phyloP scores from a whole-genome alignment of 2,888 invertebrate genomes.

The Cryptus viduatorius region DNA sequence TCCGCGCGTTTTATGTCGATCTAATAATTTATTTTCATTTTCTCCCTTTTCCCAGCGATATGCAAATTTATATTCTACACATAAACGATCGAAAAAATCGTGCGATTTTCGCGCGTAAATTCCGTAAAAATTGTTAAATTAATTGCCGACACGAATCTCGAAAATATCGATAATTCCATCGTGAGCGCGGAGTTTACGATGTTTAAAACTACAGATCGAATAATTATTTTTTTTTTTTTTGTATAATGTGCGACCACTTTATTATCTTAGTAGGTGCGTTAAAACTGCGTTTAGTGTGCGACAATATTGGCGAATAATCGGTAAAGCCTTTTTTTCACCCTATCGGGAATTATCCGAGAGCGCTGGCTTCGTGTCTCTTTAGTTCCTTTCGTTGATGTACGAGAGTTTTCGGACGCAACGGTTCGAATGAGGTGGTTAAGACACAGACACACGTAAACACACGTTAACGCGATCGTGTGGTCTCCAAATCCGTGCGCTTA shows the following conservation, averaged over 20 bases:
- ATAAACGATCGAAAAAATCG: background rate
- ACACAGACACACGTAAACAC: too few relatives aligned
- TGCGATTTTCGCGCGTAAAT: background rate
- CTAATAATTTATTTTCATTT: background rate
- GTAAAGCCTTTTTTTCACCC: too few relatives aligned
- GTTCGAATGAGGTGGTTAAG: slow-evolving; percentile 13
- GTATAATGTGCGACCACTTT: background rate
- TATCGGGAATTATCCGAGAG: too few relatives aligned
- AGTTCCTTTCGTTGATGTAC: background rate
- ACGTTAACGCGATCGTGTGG: slow-evolving; percentile 46
- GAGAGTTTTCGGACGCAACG: background rate
- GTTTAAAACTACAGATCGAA: background rate
- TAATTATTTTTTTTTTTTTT: background rate
- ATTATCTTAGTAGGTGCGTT: too few relatives aligned
- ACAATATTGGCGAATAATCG: too few relatives aligned
- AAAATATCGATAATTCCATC: background rate
- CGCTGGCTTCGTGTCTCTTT: background rate
- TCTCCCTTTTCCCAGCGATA: background rate
- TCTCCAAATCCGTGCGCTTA: slow-evolving; percentile 61
- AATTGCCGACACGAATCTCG: background rate
- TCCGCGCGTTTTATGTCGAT: background rate
- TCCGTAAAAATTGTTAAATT: background rate
- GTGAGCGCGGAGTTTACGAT: background rate
- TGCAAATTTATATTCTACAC: background rate
- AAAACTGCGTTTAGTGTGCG: too few relatives aligned